Evolutionary conservation across 2,888 invertebrate species (phyloP).

Genomic region (Horisme vitalbata): DNA sequence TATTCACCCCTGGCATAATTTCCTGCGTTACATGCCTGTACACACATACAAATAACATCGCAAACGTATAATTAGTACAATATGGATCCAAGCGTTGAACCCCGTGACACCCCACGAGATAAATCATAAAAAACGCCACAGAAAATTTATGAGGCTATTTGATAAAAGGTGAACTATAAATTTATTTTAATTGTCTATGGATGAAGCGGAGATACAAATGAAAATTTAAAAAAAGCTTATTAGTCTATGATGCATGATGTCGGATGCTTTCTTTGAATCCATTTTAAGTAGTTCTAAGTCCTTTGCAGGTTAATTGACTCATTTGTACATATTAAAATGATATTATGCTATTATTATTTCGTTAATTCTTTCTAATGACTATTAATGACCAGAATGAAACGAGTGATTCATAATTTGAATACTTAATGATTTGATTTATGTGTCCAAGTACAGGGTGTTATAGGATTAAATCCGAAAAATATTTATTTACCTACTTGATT

Average conservation of each 20-base stretch:
- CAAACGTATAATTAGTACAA: constrained; percentile 24
- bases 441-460: no score
- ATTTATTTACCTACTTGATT: no score
- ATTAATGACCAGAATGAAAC: background rate
- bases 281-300: constrained; percentile 2
- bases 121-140: constrained; percentile 31
- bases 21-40: constrained; percentile 27
- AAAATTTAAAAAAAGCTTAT: constrained; percentile 17
- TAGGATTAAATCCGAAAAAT: no score
- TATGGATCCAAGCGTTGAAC: constrained; percentile 31
- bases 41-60: constrained; percentile 17
- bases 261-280: constrained; percentile 26
- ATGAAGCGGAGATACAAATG: constrained; percentile 20
- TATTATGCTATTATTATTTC: constrained; percentile 8
- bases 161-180: constrained; percentile 36
- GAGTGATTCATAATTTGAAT: background rate
- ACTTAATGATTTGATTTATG: background rate
- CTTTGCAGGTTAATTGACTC: constrained; percentile 16
- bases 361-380: constrained; percentile 7
- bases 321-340: constrained; percentile 24
- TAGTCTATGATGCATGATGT: constrained; percentile 15
- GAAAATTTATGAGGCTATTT: constrained; percentile 34
- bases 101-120: constrained; percentile 35
- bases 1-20: background rate
- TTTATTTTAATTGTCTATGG: constrained; percentile 31